phyloP scores from a whole-genome alignment of 2,888 invertebrate species.

The Rhagium mordax region DNA sequence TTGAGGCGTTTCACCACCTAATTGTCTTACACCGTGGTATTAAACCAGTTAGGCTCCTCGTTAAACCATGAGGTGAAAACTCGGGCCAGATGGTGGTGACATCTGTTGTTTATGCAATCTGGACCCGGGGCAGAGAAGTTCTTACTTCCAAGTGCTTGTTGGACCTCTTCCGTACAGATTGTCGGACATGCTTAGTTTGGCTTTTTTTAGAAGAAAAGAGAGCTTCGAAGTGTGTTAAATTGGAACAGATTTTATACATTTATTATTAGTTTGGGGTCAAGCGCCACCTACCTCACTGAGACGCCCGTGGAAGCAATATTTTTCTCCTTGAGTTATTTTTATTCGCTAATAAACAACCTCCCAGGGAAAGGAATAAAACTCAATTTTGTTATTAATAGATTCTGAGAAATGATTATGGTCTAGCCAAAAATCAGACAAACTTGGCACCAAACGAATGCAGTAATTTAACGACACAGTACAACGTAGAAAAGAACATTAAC shows the following conservation, averaged over 20 bases:
- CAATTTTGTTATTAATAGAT: background rate
- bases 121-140: too few species aligned
- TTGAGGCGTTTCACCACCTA: too few species aligned
- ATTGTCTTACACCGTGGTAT: too few species aligned
- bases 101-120: too few species aligned
- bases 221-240: too few species aligned
- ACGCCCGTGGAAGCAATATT: background rate
- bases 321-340: conserved; percentile 26
- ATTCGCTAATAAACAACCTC: conserved; percentile 16
- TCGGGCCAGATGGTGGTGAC: too few species aligned
- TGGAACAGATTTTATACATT: background rate
- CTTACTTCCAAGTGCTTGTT: too few species aligned
- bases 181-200: too few species aligned
- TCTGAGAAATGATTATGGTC: conserved; percentile 22
- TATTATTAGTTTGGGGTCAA: background rate
- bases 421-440: conserved; percentile 39
- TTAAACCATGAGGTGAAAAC: too few species aligned
- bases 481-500: background rate
- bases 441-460: conserved; percentile 24
- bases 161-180: too few species aligned
- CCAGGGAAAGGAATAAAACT: conserved; percentile 1
- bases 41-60: too few species aligned
- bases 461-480: background rate
- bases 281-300: background rate
- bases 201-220: too few species aligned